phyloP scores from a whole-genome alignment of 2,888 invertebrate species.

The Pteria penguin region DNA sequence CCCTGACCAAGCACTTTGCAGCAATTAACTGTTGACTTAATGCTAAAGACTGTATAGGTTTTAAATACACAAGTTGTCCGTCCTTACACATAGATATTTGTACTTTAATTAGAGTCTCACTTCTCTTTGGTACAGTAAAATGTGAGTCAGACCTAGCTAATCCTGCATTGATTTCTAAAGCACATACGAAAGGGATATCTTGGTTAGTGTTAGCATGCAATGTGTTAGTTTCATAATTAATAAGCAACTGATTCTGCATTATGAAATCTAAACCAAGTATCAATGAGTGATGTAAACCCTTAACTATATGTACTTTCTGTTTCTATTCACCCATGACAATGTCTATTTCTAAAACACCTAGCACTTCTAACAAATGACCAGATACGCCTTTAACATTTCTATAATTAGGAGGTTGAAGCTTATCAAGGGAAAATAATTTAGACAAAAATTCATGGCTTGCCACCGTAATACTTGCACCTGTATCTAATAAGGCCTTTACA shows the following conservation, averaged over 20 bases:
- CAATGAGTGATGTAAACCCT: conserved; percentile 37
- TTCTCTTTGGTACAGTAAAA: neutral
- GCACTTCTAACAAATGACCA: conserved; percentile 3
- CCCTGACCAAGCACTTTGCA: conserved; percentile 11
- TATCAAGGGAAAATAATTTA: neutral
- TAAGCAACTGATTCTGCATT: conserved; percentile 23
- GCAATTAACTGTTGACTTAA: conserved; percentile 7
- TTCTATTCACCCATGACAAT: neutral
- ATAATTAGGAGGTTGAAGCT: conserved; percentile 8
- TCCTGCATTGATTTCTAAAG: conserved; percentile 6
- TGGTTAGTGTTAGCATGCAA: conserved; percentile 11
- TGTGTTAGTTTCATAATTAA: no score
- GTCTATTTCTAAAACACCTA: conserved; percentile 4
- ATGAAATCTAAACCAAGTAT: conserved; percentile 49
- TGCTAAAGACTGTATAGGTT: conserved; percentile 2
- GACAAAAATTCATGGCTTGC: conserved; percentile 17
- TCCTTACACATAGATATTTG: conserved; percentile 8
- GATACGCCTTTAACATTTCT: neutral
- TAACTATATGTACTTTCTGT: conserved; percentile 28
- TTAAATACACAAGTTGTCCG: neutral
- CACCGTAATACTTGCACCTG: conserved; percentile 15
- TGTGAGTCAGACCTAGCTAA: neutral
- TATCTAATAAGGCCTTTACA: conserved; percentile 14
- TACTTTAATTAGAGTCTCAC: neutral
- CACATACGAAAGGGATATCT: neutral